These are phyloP conservation scores for Lophura nycthemera DNA, from an alignment of 2,113 vertebrate species.

Conservation along the genomic window DNA sequence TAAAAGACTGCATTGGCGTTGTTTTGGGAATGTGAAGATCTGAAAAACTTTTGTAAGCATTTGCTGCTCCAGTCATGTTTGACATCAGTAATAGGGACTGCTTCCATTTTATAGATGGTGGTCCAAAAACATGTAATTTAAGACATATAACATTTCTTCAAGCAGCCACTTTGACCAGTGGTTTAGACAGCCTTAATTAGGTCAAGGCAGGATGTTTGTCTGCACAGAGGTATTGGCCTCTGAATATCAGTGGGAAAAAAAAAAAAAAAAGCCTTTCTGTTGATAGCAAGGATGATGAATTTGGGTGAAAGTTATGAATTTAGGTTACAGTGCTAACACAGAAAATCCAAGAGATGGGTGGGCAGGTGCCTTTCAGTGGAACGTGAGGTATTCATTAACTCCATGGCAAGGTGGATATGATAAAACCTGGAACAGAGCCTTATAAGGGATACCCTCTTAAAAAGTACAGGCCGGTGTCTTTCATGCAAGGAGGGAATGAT, in stretches of 20 bases:
- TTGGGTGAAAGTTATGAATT: background rate
- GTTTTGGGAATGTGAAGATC: background rate
- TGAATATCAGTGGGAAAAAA: background rate
- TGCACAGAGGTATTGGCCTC: rapidly evolving
- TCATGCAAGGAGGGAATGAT: background rate
- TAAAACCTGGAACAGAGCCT: background rate
- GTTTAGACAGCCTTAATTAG: background rate
- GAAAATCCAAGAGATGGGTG: background rate
- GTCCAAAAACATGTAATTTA: background rate
- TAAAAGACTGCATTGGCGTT: background rate
- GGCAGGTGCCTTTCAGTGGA: background rate
- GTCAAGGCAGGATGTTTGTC: background rate
- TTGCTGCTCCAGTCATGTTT: background rate
- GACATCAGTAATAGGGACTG: background rate
- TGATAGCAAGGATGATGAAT: background rate
- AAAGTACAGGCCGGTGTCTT: background rate
- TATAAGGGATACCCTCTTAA: background rate
- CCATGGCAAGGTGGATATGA: background rate
- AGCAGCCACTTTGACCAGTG: background rate
- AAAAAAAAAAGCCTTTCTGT: background rate
- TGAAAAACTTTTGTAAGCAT: background rate
- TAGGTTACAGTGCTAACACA: background rate
- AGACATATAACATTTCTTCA: background rate
- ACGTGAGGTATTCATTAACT: background rate
- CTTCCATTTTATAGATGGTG: background rate